These are phyloP conservation scores for Ceryle rudis DNA, from an alignment of 2,797 vertebrate species.

Conservation along the genomic window DNA sequence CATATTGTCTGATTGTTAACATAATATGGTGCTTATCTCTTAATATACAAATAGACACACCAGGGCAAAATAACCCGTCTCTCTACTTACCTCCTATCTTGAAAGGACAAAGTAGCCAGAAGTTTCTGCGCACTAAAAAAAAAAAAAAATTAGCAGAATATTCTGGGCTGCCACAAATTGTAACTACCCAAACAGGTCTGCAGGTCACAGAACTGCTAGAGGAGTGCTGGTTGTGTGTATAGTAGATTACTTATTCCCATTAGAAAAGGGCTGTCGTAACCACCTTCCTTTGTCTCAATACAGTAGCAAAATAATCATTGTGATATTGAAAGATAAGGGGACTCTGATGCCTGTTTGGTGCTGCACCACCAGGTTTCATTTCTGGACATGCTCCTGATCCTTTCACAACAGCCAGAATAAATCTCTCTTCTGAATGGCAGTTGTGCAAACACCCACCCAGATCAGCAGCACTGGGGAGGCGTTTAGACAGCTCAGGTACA, in stretches of 20 bases:
- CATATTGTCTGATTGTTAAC: neutral
- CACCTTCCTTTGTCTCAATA: neutral
- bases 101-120: neutral
- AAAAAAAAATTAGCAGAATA: too few species aligned
- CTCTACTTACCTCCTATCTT: neutral
- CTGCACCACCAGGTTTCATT: fast-evolving
- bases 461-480: neutral
- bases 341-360: fast-evolving
- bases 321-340: neutral
- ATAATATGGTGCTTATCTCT: neutral
- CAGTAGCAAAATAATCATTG: neutral
- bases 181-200: neutral
- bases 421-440: fast-evolving
- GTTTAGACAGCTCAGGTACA: fast-evolving
- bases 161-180: neutral
- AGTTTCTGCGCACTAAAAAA: neutral
- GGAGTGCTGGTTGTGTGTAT: neutral
- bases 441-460: fast-evolving
- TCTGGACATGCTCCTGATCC: neutral
- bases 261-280: neutral
- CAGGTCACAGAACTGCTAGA: neutral
- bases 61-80: neutral
- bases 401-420: neutral
- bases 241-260: neutral
- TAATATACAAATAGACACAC: neutral